Conservation (phyloP, 2,888 invertebrate genomes). For the Eupeodes latifasciatus region DNA sequence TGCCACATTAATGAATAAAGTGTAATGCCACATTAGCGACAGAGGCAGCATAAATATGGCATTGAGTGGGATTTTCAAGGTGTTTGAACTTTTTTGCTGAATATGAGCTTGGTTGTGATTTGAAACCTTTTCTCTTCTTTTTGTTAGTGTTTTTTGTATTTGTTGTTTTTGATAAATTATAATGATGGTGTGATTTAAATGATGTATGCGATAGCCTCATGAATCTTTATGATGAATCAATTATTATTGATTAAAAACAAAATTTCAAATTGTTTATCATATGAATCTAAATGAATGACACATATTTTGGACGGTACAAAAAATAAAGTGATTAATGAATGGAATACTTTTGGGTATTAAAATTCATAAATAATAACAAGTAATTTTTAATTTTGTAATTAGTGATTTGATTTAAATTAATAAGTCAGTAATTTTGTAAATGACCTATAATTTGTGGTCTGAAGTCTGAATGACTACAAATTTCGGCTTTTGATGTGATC, state of each 20-base stretch:
- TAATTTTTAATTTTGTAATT: background rate
- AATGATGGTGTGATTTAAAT: slow-evolving; percentile 23
- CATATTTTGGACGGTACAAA: no score
- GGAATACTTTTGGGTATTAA: slow-evolving; percentile 12
- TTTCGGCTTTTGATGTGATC: no score
- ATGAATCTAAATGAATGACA: background rate
- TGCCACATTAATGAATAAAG: slow-evolving; percentile 66
- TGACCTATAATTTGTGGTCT: no score
- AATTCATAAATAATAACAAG: background rate
- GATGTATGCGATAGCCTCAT: slow-evolving; percentile 8
- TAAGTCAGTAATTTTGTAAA: background rate
- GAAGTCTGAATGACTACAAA: no score
- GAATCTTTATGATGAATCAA: slow-evolving; percentile 7
- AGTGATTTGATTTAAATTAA: background rate
- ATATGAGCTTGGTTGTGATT: background rate
- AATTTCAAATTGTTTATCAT: slow-evolving; percentile 17
- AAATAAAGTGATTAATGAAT: slow-evolving; percentile 38
- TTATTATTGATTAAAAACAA: slow-evolving; percentile 1
- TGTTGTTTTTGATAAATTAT: slow-evolving; percentile 3
- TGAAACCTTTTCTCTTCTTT: slow-evolving; percentile 49
- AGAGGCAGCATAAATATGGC: slow-evolving; percentile 38
- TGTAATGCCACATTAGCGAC: slow-evolving; percentile 24
- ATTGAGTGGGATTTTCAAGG: slow-evolving; percentile 72
- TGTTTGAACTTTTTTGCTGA: slow-evolving; percentile 69
- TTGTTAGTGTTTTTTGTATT: background rate